Base-by-base conservation (phyloP, 2,113 vertebrate genomes). In the Gymnobelideus leadbeateri region DNA sequence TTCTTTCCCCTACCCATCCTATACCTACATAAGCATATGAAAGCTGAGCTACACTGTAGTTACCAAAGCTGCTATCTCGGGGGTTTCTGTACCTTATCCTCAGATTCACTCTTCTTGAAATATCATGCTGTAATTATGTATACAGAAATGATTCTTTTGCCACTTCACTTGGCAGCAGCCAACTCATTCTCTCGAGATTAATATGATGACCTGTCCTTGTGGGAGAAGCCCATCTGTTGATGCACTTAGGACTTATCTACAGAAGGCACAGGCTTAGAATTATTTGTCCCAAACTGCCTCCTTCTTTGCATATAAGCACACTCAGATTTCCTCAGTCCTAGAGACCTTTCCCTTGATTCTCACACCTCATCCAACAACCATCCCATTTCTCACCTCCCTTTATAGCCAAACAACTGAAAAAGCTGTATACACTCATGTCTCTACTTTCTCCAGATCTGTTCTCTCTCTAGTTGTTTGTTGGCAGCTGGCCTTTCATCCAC, bases 51-150 rank as follows among this genome's bases (percentile, higher is more conserved):
- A 97, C 93, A 96, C 57, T 93, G 77, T 68, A 96, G 93, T 95
- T 84, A 21, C n/a, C 19, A 84, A 43, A 93, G 95, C 92, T 92
- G 97, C 97, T 97, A 97, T 96, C 97, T 97, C 90, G 61, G 96
- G 77, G 96, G 97, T 97, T 97, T 95, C 96, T 95, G 95, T 96
- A 84, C 97, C 94, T 97, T 89, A 93, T 97, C 93, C 95, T 98
- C 97, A 94, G 96, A 97, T 97, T 97, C 96, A 96, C 96, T 98
- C 93, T 47, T 98, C 96, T 97, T 95, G 95, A 98, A 98, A 98
- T 97, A 98, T 97, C 97, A 98, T 96, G 96, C 97, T 98, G 97
- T 98, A 98, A 98, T 97, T 98, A 98, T 98, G 97, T 98, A 96
- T 97, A 97, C 97, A 98, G 96, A 95, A 98, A 98, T 97, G 97